Conservation (phyloP, 2,797 vertebrate genomes). For the Neomorphus geoffroyi region DNA sequence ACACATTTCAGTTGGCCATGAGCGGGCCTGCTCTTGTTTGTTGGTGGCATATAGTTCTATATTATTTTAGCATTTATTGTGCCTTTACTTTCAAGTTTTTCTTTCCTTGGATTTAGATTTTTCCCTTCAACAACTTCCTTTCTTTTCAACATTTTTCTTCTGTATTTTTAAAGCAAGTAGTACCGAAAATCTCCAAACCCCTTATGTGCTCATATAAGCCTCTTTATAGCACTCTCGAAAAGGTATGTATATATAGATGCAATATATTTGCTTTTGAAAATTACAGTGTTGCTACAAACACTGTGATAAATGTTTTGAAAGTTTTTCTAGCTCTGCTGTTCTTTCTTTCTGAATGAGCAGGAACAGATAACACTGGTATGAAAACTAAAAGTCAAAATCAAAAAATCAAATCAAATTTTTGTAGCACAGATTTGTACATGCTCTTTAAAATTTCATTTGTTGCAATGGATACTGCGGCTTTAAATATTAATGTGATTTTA, state of each 20-base stretch:
- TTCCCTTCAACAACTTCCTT: neutral
- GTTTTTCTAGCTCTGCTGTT: neutral
- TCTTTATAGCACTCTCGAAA: neutral
- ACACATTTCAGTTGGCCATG: neutral
- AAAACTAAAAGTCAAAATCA: slow-evolving; percentile 26
- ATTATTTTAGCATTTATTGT: neutral
- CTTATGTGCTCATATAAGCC: neutral
- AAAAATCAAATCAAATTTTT: slow-evolving; percentile 43
- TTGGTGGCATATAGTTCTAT: neutral
- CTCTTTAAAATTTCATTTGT: slow-evolving; percentile 61
- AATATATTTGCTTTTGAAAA: slow-evolving; percentile 1
- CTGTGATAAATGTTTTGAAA: slow-evolving; percentile 9
- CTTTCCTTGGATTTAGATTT: neutral
- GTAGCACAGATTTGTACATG: slow-evolving; percentile 28
- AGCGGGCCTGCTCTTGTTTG: neutral
- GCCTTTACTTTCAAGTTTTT: neutral
- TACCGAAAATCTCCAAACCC: neutral
- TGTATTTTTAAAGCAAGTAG: neutral
- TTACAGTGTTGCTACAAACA: neutral
- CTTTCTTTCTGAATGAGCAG: neutral
- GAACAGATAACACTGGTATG: neutral
- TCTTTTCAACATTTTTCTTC: neutral
- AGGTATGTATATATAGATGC: neutral
- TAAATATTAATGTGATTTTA: slow-evolving; percentile 69
- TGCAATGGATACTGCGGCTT: slow-evolving; percentile 22